These are phyloP conservation scores for Acanthurus lineatus DNA, from an alignment of 2,797 vertebrate genomes.

Conservation along the genomic window DNA sequence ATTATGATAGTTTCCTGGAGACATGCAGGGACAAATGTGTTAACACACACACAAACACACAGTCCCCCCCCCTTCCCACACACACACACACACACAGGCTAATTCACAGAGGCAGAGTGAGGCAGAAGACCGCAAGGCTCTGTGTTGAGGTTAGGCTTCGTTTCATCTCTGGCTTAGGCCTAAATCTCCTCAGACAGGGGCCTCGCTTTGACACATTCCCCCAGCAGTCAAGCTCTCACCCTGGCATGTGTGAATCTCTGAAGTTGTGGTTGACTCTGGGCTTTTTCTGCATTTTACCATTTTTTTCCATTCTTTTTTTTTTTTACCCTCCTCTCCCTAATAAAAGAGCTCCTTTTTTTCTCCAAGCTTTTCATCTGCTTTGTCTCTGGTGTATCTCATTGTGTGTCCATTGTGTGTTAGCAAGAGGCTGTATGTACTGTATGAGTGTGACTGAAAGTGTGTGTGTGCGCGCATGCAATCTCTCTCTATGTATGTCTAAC, in stretches of 20 bases:
- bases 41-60: slow-evolving; percentile 43
- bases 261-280: slow-evolving; percentile 72
- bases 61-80: no score
- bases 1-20: slow-evolving; percentile 34
- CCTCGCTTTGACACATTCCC: slow-evolving; percentile 74
- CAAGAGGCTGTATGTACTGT: neutral
- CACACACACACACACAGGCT: slow-evolving; percentile 8
- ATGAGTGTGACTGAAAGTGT: no score
- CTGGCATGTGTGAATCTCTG: slow-evolving; percentile 81
- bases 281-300: slow-evolving; percentile 49
- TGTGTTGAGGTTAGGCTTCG: slow-evolving; percentile 77
- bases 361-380: slow-evolving; percentile 44
- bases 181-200: slow-evolving; percentile 84
- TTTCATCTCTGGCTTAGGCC: slow-evolving; percentile 85
- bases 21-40: slow-evolving; percentile 53
- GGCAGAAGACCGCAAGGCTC: slow-evolving; percentile 70
- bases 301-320: neutral
- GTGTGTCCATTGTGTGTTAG: slow-evolving; percentile 52
- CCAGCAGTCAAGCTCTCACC: slow-evolving; percentile 73
- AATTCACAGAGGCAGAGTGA: slow-evolving; percentile 45
- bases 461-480: neutral
- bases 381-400: slow-evolving; percentile 64
- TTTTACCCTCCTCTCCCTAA: slow-evolving; percentile 36
- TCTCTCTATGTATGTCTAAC: slow-evolving; percentile 35
- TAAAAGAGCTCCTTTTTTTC: slow-evolving; percentile 43